Evolutionary conservation across 2,888 invertebrate genomes (phyloP).

Genomic region (Rosalia funebris): DNA sequence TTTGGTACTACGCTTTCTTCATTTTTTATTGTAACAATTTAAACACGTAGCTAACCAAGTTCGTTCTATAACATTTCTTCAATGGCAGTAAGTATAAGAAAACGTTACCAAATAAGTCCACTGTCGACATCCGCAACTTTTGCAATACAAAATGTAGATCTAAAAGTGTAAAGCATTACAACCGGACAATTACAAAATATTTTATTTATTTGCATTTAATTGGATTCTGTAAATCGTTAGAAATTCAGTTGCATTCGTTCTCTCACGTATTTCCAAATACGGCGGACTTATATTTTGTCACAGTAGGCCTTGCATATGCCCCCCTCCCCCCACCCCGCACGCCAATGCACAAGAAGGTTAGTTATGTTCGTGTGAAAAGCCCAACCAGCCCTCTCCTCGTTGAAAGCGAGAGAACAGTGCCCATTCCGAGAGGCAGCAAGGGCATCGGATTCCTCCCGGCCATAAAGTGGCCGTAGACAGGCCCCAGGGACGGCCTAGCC

Average conservation of each 20-base stretch:
- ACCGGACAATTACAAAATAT: neutral
- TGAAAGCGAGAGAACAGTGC: slow-evolving; percentile 16
- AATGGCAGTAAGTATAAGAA: too few relatives aligned
- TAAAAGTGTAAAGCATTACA: neutral
- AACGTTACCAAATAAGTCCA: neutral
- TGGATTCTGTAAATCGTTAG: neutral
- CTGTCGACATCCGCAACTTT: neutral
- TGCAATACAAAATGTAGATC: neutral
- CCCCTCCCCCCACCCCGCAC: neutral
- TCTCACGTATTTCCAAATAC: neutral
- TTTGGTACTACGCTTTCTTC: too few relatives aligned
- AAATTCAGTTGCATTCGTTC: neutral
- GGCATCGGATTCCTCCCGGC: slow-evolving; percentile 33
- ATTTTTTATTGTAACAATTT: too few relatives aligned
- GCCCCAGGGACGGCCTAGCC: slow-evolving; percentile 29
- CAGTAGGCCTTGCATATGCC: neutral
- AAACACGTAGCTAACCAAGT: too few relatives aligned
- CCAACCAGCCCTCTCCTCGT: slow-evolving; percentile 19
- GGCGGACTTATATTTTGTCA: too few relatives aligned
- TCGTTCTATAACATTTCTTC: too few relatives aligned
- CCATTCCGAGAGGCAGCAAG: slow-evolving; percentile 29
- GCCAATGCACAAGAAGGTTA: slow-evolving; percentile 3
- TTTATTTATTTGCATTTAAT: neutral
- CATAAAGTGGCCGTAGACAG: slow-evolving; percentile 31
- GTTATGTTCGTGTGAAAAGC: slow-evolving; percentile 9